Evolutionary conservation across 2,113 vertebrate species (phyloP), one percentile per base, ranked within the genome.

Genomic region (Rana temporaria): DNA sequence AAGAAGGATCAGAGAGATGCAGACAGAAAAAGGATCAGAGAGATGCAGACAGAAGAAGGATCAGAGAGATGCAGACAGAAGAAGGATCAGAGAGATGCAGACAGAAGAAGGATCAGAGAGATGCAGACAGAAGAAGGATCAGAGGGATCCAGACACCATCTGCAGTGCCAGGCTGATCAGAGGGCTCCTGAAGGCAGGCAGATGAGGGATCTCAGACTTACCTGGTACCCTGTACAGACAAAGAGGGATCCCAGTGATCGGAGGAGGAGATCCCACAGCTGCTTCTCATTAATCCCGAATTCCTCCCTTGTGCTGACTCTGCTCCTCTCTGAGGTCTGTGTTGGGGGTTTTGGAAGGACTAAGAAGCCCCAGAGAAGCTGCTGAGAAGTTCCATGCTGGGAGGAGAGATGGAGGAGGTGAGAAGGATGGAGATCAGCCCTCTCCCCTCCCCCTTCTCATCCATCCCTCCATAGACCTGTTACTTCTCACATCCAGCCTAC

Each of bases 341-440:
- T 42, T 79, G 70, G 69, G 79, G 48, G 32, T 60, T 59, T 32
- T 42, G 62, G 19, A 26, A 53, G 42, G 80, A 67, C 60, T 67
- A 24, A 48, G 6, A 48, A 70, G n/a, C 55, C 77, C 65, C 77
- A 11, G 22, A 24, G 53, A 68, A 59, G 78, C 19, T 20, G 77
- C n/a, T 20, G 65, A 32, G 52, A 82, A 82, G 62, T 82, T 15
- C 71, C 80, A 75, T 82, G 80, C 80, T 53, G 80, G 67, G 80
- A 24, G 52, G 4, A 26, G 62, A 67, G 8, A 19, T 14, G 42
- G 8, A 65, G 26, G 11, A 6, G 48, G 68, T 70, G n/a, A n/a
- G 24, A 67, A 57, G 53, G 78, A 59, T 79, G 66, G 66, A 20
- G 55, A 69, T 67, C 56, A 57, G 63, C 66, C 68, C 19, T 32